Conservation (phyloP, 2,113 vertebrate species). For the Amazona vittata region DNA sequence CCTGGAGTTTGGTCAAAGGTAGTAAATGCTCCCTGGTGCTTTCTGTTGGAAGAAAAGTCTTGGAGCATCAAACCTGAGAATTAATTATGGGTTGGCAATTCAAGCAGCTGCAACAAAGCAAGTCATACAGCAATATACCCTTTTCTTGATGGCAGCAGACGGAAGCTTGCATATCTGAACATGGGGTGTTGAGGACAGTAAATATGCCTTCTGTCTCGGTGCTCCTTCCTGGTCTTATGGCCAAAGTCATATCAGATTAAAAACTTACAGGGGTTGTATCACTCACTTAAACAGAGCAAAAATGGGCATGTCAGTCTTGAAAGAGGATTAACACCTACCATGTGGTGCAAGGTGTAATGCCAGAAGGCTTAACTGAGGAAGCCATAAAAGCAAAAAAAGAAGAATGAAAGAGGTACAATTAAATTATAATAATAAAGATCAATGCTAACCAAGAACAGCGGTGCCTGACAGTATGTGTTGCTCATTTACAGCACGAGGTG, state of each 20-base stretch:
- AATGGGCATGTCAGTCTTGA: neutral
- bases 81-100: neutral
- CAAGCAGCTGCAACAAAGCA: neutral
- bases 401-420: neutral
- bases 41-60: neutral
- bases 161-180: neutral
- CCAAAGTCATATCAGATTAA: neutral
- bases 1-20: neutral
- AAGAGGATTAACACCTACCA: conserved; percentile 22
- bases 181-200: neutral
- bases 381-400: neutral
- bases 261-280: neutral
- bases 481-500: neutral
- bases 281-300: conserved; percentile 8
- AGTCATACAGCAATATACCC: neutral
- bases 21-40: neutral
- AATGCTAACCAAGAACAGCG: neutral
- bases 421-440: conserved; percentile 20
- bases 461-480: neutral
- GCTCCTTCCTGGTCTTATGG: neutral
- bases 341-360: neutral
- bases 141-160: neutral
- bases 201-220: neutral
- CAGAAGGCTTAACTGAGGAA: conserved; percentile 29
- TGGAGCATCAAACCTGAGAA: neutral